phyloP scores from a whole-genome alignment of 1,140 invertebrate genomes.

The Formica exsecta region DNA sequence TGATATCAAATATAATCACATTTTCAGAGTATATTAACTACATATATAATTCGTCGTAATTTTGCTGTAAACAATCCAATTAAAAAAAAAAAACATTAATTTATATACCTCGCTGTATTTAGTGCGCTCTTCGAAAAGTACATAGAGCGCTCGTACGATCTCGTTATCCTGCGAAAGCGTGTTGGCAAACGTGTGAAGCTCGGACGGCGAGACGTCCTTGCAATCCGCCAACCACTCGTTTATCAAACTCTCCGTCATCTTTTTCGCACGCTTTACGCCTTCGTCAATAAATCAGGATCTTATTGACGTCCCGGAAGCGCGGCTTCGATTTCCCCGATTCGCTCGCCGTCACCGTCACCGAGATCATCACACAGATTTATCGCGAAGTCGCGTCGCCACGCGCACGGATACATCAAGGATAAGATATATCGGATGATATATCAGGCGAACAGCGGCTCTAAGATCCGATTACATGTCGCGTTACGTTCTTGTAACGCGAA shows the following conservation, averaged over 20 bases:
- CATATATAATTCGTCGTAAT: too few species aligned
- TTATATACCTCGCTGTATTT: slow-evolving; percentile 87
- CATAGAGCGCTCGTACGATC: slow-evolving; percentile 91
- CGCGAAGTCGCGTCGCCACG: not conserved
- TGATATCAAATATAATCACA: not conserved
- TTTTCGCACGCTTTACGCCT: slow-evolving; percentile 57
- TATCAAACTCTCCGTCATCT: slow-evolving; percentile 92
- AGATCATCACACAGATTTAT: slow-evolving; percentile 46
- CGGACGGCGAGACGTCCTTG: slow-evolving; percentile 90
- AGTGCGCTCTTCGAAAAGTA: slow-evolving; percentile 90
- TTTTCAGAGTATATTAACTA: not conserved
- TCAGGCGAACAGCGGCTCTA: not conserved
- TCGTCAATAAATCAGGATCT: slow-evolving; percentile 68
- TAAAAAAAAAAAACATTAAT: slow-evolving; percentile 35
- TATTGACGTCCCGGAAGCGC: slow-evolving; percentile 44
- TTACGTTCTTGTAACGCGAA: not conserved
- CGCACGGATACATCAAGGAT: not conserved
- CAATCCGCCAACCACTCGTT: slow-evolving; percentile 93
- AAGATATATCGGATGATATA: not conserved
- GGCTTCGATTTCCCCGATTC: slow-evolving; percentile 25
- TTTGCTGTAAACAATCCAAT: not conserved
- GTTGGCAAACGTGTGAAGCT: slow-evolving; percentile 92
- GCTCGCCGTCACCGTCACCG: slow-evolving; percentile 29
- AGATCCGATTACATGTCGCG: slow-evolving; percentile 6
- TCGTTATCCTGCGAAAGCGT: slow-evolving; percentile 93